Evolutionary conservation across 2,888 invertebrate species (phyloP).

Genomic region (Spodoptera littoralis): DNA sequence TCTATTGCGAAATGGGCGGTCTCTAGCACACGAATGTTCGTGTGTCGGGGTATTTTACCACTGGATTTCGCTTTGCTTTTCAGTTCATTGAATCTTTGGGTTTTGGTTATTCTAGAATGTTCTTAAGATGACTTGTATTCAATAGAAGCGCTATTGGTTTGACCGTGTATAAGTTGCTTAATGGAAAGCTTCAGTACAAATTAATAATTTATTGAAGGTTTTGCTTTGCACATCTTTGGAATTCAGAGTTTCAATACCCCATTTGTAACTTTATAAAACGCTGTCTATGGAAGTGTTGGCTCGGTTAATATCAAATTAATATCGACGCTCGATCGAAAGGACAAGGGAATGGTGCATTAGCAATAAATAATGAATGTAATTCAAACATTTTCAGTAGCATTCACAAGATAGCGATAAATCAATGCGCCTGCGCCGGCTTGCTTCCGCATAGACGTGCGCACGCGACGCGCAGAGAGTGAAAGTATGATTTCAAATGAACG

Average conservation of each 20-base stretch:
- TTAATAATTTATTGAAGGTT: no score
- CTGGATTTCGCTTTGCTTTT: conserved; percentile 27
- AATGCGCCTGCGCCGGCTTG: conserved; percentile 46
- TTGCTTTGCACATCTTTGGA: background rate
- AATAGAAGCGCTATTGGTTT: no score
- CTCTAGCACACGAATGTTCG: conserved; percentile 47
- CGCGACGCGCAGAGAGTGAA: conserved; percentile 71
- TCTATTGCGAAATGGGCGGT: conserved; percentile 50
- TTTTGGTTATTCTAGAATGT: conserved; percentile 7
- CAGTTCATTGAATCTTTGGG: background rate
- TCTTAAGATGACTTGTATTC: background rate
- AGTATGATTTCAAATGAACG: conserved; percentile 72
- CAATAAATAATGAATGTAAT: conserved; percentile 52
- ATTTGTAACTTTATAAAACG: conserved; percentile 24
- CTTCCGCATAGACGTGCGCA: conserved; percentile 56
- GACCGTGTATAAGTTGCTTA: no score
- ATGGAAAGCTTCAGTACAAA: no score
- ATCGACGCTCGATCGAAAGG: conserved; percentile 48
- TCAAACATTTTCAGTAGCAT: conserved; percentile 56
- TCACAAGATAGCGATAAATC: conserved; percentile 55
- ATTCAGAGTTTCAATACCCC: background rate
- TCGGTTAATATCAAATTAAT: conserved; percentile 45
- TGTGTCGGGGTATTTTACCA: conserved; percentile 27
- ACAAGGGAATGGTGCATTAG: conserved; percentile 51
- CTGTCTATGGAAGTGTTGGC: conserved; percentile 27